Base-by-base conservation (phyloP, 2,888 invertebrate species). In the Cryptocephalus moraei region DNA sequence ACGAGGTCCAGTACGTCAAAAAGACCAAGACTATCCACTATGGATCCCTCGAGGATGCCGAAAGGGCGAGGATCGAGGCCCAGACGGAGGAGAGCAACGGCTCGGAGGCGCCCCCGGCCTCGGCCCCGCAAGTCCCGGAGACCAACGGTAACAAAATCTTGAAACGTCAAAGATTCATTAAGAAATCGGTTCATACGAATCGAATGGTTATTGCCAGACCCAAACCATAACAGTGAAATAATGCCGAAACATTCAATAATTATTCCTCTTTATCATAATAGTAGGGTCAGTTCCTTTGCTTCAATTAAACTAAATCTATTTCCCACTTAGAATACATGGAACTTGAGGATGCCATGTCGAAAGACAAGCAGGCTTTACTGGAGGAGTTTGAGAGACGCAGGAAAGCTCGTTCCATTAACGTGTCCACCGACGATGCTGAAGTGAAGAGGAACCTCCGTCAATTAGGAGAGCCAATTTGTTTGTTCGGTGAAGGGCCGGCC, bases 401-500 rank as follows among this genome's bases (percentile, higher is more conserved):
- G 60, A 87, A 94, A 66, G 97, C 91, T 0, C 78, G 97, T 8
- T 92, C 92, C 64, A 88, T 99, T 42, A 95, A 95, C 61, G 94
- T 99, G 0, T 95, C 96, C 0, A 99, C 99, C 0, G 99, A 99
- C 73, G 99, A 99, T 73, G 82, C 84, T 9, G 96, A 99, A 76
- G 96, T 99, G 2, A 90, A 87, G 67, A 79, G 85, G 56, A 91
- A 92, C 72, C 76, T 99, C 2, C 73, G 99, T 8, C 90, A 93
- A 64, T 73, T 97, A 0, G 92, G 91, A 4, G 95, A 97, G 71
- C 96, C 99, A 0, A 93, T 97, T 59, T 97, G 97, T 67, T 75
- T 94, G 51, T 99, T 99, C 70, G 97, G 99, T 0, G 99, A 99
- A 74, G 99, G 97, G 0, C 97, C 97, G 0, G 95, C 96, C 0